Evolutionary conservation across 2,113 vertebrate genomes (phyloP).

Genomic region (Cyrtonyx montezumae): DNA sequence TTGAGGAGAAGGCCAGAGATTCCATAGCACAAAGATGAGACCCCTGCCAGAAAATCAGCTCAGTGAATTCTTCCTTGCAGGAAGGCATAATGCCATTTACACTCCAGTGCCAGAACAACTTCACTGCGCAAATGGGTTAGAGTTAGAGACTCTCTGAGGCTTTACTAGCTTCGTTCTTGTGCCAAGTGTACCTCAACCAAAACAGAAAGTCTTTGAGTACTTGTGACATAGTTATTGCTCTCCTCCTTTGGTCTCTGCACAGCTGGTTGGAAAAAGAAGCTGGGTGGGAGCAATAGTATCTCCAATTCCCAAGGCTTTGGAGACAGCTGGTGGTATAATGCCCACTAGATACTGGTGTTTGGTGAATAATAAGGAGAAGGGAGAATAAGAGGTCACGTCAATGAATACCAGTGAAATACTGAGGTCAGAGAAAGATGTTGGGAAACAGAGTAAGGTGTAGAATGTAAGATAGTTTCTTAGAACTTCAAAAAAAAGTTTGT

Average conservation of each 20-base stretch:
- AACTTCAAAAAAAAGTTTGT: not conserved
- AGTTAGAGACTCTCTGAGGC: not conserved
- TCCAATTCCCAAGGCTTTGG: not conserved
- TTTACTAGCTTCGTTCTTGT: not conserved
- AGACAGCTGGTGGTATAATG: not conserved
- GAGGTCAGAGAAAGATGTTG: not conserved
- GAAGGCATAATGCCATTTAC: not conserved
- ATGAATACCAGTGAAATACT: not conserved
- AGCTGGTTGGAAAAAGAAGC: not conserved
- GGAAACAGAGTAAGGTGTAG: not conserved
- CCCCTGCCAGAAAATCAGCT: not conserved
- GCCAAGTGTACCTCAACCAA: not conserved
- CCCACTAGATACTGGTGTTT: not conserved
- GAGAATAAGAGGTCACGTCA: not conserved
- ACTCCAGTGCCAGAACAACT: not conserved
- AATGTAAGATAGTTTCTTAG: not conserved
- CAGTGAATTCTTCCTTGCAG: not conserved
- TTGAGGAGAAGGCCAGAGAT: not conserved
- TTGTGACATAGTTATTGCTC: accelerated
- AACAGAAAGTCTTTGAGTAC: not conserved
- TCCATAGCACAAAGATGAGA: not conserved
- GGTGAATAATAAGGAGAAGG: not conserved
- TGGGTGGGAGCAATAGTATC: not conserved
- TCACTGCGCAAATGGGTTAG: not conserved
- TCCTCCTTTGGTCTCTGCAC: not conserved